A percentile compares a stretch with the other conserved stretches of the same genome.
Evolutionary conservation across 2,113 vertebrate species (phyloP).

Genomic region (Campylorhamphus procurvoides): DNA sequence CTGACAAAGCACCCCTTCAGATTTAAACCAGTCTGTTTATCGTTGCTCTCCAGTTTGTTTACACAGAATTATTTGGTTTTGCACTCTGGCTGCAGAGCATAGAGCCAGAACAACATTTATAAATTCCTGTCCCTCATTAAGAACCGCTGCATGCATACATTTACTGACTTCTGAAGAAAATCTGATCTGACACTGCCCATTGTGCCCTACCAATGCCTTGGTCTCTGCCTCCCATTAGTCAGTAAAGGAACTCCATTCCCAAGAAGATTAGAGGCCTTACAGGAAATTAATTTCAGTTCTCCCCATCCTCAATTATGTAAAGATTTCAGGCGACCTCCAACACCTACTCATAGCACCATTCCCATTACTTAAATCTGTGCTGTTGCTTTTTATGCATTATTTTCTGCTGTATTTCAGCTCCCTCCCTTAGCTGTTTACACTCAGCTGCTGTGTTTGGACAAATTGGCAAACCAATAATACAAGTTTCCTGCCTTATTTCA

Average conservation of each 20-base stretch:
- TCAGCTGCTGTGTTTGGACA: neutral
- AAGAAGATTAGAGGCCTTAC: neutral
- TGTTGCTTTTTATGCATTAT: neutral
- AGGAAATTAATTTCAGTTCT: slow-evolving; percentile 40
- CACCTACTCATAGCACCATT: neutral
- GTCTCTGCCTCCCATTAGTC: neutral
- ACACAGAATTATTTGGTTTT: neutral
- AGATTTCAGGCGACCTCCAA: slow-evolving; percentile 16
- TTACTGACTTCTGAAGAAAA: slow-evolving; percentile 4
- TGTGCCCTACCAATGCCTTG: neutral
- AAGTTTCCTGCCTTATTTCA: slow-evolving; percentile 38
- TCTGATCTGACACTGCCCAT: neutral
- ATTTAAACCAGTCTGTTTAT: neutral
- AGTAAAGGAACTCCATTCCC: neutral
- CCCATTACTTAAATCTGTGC: neutral
- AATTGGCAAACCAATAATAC: neutral
- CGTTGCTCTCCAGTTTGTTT: neutral
- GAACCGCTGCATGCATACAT: accelerated
- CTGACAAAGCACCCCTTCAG: neutral
- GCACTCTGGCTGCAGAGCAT: neutral
- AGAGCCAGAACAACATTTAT: neutral
- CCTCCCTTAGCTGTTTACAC: neutral
- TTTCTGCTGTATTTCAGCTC: neutral
- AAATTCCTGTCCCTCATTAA: neutral
- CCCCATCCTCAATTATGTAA: neutral